Evolutionary conservation across 1,140 invertebrate genomes (phyloP).

Genomic region (Cardiocondyla obscurior): DNA sequence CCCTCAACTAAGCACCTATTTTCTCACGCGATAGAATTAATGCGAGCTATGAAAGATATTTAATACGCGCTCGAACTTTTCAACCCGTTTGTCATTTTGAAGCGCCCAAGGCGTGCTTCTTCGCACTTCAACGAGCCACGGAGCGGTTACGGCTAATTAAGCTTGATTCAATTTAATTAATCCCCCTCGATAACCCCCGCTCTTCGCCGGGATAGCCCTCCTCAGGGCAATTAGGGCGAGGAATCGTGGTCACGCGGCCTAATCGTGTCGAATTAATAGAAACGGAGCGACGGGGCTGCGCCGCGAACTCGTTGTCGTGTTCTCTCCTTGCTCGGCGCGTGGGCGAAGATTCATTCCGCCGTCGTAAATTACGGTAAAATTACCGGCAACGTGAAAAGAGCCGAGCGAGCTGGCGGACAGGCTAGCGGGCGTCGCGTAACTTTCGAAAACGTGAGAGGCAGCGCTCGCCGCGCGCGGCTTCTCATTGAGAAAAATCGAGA

Average conservation of each 20-base stretch:
- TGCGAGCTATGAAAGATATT: constrained; percentile 12
- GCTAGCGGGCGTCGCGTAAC: constrained; percentile 55
- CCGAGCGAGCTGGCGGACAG: constrained; percentile 6
- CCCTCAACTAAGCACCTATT: background rate
- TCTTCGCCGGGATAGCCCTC: background rate
- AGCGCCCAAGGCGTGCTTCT: constrained; percentile 5
- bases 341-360: constrained; percentile 61
- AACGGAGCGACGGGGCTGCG: background rate
- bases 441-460: constrained; percentile 71
- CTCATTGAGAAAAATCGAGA: constrained; percentile 65
- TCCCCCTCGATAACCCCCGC: constrained; percentile 56
- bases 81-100: constrained; percentile 12
- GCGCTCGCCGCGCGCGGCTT: background rate
- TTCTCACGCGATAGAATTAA: constrained; percentile 11
- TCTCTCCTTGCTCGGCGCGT: constrained; percentile 38
- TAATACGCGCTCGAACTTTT: constrained; percentile 28
- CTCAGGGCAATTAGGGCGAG: constrained; percentile 68
- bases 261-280: constrained; percentile 71
- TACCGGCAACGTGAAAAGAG: constrained; percentile 60
- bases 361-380: constrained; percentile 70
- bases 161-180: constrained; percentile 80
- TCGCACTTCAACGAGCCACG: constrained; percentile 25
- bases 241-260: constrained; percentile 60
- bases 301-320: constrained; percentile 28
- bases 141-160: constrained; percentile 76